Percentiles rank a stretch among this genome's conserved stretches.
phyloP scores from a whole-genome alignment of 2,113 vertebrate species.

The Protobothrops mucrosquamatus region DNA sequence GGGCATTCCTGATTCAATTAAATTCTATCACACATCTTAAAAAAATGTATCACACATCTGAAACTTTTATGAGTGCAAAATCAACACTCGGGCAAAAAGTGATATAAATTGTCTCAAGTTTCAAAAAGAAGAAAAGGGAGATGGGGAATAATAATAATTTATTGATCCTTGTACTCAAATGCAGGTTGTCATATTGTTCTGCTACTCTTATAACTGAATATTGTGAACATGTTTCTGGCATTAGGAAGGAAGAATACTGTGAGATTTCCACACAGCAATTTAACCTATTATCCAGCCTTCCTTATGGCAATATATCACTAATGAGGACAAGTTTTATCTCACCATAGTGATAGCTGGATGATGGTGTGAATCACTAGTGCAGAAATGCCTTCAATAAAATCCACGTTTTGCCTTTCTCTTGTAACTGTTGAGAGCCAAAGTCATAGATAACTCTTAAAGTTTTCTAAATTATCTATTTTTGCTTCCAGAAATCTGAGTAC shows the following conservation, averaged over 20 bases:
- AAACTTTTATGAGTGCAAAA: background rate
- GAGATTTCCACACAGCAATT: conserved; percentile 2
- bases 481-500: conserved; percentile 6
- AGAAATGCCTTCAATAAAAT: background rate
- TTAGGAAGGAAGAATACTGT: conserved; percentile 19
- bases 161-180: background rate
- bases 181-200: background rate
- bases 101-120: background rate
- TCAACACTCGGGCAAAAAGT: background rate
- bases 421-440: background rate
- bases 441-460: background rate
- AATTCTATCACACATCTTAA: background rate
- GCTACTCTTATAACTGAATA: background rate
- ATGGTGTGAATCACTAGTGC: background rate
- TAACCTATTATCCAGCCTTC: background rate
- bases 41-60: background rate
- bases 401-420: background rate
- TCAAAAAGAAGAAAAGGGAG: background rate
- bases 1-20: background rate
- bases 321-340: background rate
- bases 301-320: background rate
- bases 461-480: conserved; percentile 4
- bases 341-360: background rate
- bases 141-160: background rate
- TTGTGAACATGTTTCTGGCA: background rate